Conservation (phyloP, 92 coral and sea anemone genomes). For the Paramuricea clavata region DNA sequence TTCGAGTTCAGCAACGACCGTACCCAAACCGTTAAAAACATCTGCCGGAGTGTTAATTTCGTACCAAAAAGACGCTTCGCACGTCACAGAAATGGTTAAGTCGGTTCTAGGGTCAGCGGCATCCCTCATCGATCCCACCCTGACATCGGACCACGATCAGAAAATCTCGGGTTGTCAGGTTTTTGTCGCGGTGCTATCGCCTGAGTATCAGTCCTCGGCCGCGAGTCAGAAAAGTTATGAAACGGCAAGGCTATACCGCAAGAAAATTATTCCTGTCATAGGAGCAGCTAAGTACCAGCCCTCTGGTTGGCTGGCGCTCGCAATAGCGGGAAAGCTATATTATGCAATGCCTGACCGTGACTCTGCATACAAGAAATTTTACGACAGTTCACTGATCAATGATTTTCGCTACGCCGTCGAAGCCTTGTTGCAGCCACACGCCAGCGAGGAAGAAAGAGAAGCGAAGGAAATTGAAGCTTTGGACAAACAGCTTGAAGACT, state of each 20-base stretch:
- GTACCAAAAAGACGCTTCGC: conserved; percentile 68
- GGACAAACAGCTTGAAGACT: conserved; percentile 69
- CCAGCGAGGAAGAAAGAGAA: conserved; percentile 76
- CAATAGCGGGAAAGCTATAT: conserved; percentile 60
- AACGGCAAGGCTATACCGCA: conserved; percentile 69
- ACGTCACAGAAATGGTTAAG: conserved; percentile 66
- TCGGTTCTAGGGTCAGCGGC: conserved; percentile 63
- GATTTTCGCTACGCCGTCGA: conserved; percentile 79
- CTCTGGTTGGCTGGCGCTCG: background rate
- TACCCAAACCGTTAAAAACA: background rate
- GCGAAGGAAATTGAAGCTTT: conserved; percentile 74
- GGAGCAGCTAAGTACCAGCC: conserved; percentile 50
- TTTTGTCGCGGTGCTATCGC: conserved; percentile 71
- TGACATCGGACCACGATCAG: conserved; percentile 25
- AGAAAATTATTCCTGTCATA: conserved; percentile 77
- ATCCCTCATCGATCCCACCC: conserved; percentile 61
- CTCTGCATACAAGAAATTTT: conserved; percentile 69
- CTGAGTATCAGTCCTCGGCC: conserved; percentile 66
- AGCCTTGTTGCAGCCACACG: conserved; percentile 68
- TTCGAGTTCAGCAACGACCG: background rate
- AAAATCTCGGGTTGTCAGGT: conserved; percentile 71
- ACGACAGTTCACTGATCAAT: conserved; percentile 80
- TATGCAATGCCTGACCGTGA: conserved; percentile 65
- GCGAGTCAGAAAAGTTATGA: conserved; percentile 75
- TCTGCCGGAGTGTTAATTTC: conserved; percentile 65